These are phyloP conservation scores for Podilymbus podiceps DNA, from an alignment of 2,113 vertebrate genomes.

Conservation along the genomic window DNA sequence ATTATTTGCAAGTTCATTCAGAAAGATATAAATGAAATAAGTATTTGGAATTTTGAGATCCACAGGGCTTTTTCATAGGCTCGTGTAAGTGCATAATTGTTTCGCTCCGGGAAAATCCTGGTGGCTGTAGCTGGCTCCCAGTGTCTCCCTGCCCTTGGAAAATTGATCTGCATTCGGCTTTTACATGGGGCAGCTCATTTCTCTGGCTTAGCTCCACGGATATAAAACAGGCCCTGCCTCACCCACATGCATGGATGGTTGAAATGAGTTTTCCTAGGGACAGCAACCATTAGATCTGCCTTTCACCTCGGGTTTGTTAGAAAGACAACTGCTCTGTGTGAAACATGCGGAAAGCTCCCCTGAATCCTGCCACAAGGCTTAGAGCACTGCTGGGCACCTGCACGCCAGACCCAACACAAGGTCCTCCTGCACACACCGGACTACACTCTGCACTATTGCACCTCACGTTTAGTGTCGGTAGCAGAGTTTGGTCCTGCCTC, in stretches of 20 bases:
- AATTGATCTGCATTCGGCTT: background rate
- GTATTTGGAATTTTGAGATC: background rate
- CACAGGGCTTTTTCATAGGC: background rate
- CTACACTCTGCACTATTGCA: no score
- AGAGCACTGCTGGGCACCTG: background rate
- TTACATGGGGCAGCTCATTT: background rate
- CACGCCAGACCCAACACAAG: background rate
- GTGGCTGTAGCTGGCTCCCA: background rate
- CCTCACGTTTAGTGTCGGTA: background rate
- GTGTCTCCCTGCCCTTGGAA: background rate
- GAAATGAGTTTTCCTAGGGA: background rate
- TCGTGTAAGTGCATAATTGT: background rate
- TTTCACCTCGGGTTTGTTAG: background rate
- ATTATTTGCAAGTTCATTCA: conserved; percentile 20
- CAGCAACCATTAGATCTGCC: background rate
- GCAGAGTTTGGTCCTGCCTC: background rate
- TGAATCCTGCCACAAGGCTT: background rate
- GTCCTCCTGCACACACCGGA: background rate
- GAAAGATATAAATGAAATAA: background rate
- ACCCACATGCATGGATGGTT: fast-evolving
- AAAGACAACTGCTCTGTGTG: background rate
- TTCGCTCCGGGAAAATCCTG: background rate
- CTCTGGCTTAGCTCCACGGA: background rate
- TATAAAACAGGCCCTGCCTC: background rate
- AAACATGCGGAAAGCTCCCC: background rate